Percentiles rank a stretch among this genome's conserved stretches.
phyloP scores from a whole-genome alignment of 2,113 vertebrate species.

The Paradisaea rubra region DNA sequence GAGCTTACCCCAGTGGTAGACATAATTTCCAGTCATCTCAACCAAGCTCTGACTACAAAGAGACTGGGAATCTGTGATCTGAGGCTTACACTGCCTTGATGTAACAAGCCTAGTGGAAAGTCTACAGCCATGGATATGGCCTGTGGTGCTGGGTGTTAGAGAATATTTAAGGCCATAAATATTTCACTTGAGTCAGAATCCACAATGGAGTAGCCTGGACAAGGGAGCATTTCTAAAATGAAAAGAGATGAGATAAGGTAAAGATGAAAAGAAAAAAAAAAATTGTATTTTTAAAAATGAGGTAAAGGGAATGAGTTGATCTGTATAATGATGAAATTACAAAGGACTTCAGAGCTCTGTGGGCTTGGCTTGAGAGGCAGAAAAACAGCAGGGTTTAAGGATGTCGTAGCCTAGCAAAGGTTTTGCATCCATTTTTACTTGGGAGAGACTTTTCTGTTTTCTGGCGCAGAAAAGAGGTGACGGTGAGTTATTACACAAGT shows the following conservation, averaged over 20 bases:
- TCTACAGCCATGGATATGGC: not conserved
- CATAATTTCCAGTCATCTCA: not conserved
- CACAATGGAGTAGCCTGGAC: not conserved
- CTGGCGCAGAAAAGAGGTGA: not conserved
- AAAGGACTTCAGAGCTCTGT: not conserved
- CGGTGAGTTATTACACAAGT: not conserved
- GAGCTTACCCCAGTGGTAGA: not conserved
- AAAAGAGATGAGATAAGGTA: not conserved
- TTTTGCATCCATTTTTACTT: not conserved
- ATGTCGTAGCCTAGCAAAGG: not conserved
- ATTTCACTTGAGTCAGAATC: not conserved
- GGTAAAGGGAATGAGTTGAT: not conserved
- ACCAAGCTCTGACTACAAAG: not conserved
- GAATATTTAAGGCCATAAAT: not conserved
- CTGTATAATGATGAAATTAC: not conserved
- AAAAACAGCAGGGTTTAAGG: not conserved
- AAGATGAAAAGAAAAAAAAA: not conserved
- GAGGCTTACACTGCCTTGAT: not conserved
- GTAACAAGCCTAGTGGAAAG: not conserved
- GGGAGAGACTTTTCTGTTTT: not conserved
- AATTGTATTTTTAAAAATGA: not conserved
- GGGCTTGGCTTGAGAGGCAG: not conserved
- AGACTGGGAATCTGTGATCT: not conserved
- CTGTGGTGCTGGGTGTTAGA: not conserved
- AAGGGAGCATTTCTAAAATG: not conserved